phyloP scores from a whole-genome alignment of 2,888 invertebrate genomes.

The Laspeyria flexula region DNA sequence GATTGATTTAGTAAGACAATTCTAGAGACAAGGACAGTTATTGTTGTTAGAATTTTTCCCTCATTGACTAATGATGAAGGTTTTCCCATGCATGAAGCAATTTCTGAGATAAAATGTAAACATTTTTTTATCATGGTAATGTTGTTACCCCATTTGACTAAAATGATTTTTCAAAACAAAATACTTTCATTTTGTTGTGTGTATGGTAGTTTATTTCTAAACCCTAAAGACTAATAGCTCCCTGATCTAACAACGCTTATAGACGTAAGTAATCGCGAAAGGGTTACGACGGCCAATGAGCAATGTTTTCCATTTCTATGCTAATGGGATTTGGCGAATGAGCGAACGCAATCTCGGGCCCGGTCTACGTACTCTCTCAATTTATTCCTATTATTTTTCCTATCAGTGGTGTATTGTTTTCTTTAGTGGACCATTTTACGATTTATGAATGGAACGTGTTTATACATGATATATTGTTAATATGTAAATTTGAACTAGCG shows the following conservation, averaged over 20 bases:
- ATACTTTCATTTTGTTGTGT: too few relatives aligned
- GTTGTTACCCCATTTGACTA: too few relatives aligned
- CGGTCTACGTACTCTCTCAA: constrained; percentile 38
- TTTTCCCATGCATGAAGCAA: too few relatives aligned
- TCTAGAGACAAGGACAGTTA: too few relatives aligned
- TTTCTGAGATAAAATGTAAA: too few relatives aligned
- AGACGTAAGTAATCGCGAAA: constrained; percentile 44
- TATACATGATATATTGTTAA: constrained; percentile 21
- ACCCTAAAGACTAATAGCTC: too few relatives aligned
- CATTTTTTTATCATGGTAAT: too few relatives aligned
- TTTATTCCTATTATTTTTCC: constrained; percentile 48
- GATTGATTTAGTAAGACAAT: too few relatives aligned
- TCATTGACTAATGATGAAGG: too few relatives aligned
- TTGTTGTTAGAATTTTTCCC: too few relatives aligned
- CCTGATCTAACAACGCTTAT: constrained; percentile 13
- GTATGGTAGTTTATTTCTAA: too few relatives aligned
- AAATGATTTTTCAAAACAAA: too few relatives aligned
- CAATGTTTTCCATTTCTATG: constrained; percentile 65
- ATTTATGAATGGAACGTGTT: constrained; percentile 25
- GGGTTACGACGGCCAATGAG: constrained; percentile 57
- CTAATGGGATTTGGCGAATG: constrained; percentile 63
- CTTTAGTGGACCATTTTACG: constrained; percentile 27
- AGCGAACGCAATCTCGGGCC: constrained; percentile 40
- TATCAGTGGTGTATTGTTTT: constrained; percentile 45
- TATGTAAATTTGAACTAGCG: constrained; percentile 14